These are phyloP conservation scores for Dicyrtomina minuta DNA, from an alignment of 2,888 invertebrate genomes.

Conservation along the genomic window DNA sequence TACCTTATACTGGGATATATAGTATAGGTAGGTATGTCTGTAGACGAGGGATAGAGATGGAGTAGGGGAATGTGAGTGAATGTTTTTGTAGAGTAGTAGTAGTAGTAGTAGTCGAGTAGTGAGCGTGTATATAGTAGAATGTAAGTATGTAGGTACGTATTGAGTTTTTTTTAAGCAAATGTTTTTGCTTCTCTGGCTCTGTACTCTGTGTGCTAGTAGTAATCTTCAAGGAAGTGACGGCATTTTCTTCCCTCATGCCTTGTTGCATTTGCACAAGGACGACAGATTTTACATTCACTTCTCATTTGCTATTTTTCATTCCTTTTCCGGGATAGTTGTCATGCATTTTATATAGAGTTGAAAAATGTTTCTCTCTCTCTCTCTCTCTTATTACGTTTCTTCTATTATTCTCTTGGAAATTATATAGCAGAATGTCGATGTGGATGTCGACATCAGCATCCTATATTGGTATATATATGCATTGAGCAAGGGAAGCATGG, in stretches of 20 bases:
- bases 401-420: slow-evolving; percentile 26
- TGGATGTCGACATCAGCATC: slow-evolving; percentile 2
- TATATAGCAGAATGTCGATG: not conserved
- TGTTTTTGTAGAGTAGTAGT: not conserved
- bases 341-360: slow-evolving; percentile 35
- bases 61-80: not conserved
- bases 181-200: too few species aligned
- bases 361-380: slow-evolving; percentile 45
- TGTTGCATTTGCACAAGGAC: slow-evolving; percentile 40
- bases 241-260: slow-evolving; percentile 31
- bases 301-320: slow-evolving; percentile 36
- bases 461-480: not conserved
- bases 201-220: not conserved
- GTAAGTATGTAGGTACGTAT: not conserved
- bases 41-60: not conserved
- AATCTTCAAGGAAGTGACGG: slow-evolving; percentile 34
- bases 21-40: too few species aligned
- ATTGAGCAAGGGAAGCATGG: too few species aligned
- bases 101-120: too few species aligned
- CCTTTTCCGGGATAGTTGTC: slow-evolving; percentile 43
- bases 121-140: slow-evolving; percentile 8
- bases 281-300: slow-evolving; percentile 40
- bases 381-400: slow-evolving; percentile 33
- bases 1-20: too few species aligned
- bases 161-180: too few species aligned